Percentiles rank a stretch among this genome's conserved stretches.
phyloP scores from a whole-genome alignment of 2,888 invertebrate genomes.

The Phengaris alcon region DNA sequence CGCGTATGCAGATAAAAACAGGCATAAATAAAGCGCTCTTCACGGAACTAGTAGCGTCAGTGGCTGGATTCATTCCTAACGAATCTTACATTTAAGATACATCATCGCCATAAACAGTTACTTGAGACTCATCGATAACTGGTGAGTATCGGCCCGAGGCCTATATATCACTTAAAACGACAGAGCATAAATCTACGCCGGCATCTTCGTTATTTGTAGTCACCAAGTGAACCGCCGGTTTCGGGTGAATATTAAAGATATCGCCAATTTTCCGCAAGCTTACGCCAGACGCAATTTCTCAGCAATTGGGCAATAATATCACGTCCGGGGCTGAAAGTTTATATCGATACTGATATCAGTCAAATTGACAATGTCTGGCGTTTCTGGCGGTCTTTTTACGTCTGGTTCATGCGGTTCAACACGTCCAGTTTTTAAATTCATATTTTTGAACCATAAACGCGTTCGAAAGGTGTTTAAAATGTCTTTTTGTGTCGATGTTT shows the following conservation, averaged over 20 bases:
- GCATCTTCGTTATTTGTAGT: slow-evolving; percentile 76
- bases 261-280: slow-evolving; percentile 78
- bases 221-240: slow-evolving; percentile 75
- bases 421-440: neutral
- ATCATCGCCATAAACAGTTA: slow-evolving; percentile 53
- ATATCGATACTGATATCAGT: slow-evolving; percentile 30
- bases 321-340: slow-evolving; percentile 49
- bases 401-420: neutral
- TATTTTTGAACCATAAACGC: neutral
- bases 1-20: too few relatives aligned
- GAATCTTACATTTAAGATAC: slow-evolving; percentile 46
- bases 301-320: slow-evolving; percentile 78
- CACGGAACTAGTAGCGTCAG: too few relatives aligned
- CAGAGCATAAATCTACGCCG: slow-evolving; percentile 74
- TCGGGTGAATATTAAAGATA: slow-evolving; percentile 80
- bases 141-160: slow-evolving; percentile 50
- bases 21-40: too few relatives aligned
- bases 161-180: slow-evolving; percentile 75
- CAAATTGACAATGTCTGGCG: slow-evolving; percentile 15
- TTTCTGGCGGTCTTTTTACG: neutral
- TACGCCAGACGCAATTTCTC: slow-evolving; percentile 77
- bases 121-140: slow-evolving; percentile 62
- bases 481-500: too few relatives aligned
- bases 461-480: too few relatives aligned
- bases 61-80: neutral